phyloP scores from a whole-genome alignment of 2,888 invertebrate species.

The Gastrophysa polygoni region DNA sequence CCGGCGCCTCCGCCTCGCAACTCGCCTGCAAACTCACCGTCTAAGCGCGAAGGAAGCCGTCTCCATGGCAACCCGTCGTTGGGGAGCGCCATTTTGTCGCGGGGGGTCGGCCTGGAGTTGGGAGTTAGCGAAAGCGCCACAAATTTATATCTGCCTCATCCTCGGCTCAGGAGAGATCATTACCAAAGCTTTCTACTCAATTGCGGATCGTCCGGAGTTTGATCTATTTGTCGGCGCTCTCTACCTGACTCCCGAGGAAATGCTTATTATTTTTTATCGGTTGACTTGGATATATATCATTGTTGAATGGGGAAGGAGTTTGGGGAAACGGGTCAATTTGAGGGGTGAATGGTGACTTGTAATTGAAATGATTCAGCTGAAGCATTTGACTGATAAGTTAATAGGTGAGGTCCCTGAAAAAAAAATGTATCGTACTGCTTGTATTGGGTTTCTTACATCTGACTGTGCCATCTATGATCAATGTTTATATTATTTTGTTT shows the following conservation, averaged over 20 bases:
- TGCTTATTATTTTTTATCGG: conserved; percentile 26
- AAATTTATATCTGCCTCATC: conserved; percentile 62
- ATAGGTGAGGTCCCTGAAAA: too few species aligned
- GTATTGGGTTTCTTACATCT: too few species aligned
- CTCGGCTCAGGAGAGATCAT: conserved; percentile 61
- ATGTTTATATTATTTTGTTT: too few species aligned
- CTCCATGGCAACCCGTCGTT: conserved; percentile 55
- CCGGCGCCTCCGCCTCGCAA: not conserved
- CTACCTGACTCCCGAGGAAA: conserved; percentile 46
- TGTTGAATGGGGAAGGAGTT: too few species aligned
- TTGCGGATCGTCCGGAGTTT: conserved; percentile 60
- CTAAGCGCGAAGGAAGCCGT: conserved; percentile 52
- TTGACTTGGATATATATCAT: not conserved
- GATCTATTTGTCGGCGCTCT: conserved; percentile 59
- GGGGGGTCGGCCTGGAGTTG: conserved; percentile 33
- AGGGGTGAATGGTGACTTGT: too few species aligned
- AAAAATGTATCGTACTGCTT: too few species aligned
- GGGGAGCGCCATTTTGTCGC: conserved; percentile 56
- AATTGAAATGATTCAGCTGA: too few species aligned
- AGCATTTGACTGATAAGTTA: too few species aligned
- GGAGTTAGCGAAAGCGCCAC: conserved; percentile 60
- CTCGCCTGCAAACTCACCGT: conserved; percentile 40
- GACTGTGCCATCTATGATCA: too few species aligned
- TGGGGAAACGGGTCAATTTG: too few species aligned
- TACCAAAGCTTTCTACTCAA: conserved; percentile 62